phyloP scores from a whole-genome alignment of 2,797 vertebrate genomes.

The Syndactyla subalaris region DNA sequence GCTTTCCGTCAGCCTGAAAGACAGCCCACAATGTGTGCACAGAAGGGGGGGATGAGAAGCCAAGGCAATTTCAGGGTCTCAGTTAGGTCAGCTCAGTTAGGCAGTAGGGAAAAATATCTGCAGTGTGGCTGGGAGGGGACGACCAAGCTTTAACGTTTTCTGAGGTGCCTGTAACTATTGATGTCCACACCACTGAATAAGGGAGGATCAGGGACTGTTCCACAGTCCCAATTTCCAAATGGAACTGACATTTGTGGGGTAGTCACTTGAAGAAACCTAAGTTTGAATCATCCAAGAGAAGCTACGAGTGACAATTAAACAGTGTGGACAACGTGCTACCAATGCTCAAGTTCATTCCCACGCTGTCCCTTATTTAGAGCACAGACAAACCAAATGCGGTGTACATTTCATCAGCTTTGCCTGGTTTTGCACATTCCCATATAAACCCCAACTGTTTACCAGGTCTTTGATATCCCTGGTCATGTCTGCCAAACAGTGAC shows the following conservation, averaged over 20 bases:
- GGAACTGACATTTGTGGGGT: background rate
- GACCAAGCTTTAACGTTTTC: background rate
- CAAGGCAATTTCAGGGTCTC: background rate
- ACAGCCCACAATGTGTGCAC: background rate
- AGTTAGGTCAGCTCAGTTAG: background rate
- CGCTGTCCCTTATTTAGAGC: background rate
- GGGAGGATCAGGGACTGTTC: background rate
- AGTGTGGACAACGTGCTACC: background rate
- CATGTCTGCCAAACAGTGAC: slow-evolving; percentile 20
- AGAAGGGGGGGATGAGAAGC: background rate
- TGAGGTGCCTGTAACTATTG: background rate
- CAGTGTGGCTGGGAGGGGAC: fast-evolving
- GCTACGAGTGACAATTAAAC: background rate
- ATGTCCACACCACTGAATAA: fast-evolving
- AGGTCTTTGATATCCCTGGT: slow-evolving; percentile 13
- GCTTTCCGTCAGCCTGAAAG: background rate
- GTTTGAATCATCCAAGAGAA: background rate
- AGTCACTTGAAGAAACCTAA: background rate
- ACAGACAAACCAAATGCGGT: background rate
- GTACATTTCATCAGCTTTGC: background rate
- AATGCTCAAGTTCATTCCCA: background rate
- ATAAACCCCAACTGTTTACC: background rate
- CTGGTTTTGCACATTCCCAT: background rate
- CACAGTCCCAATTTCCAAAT: background rate
- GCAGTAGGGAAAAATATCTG: background rate